phyloP scores from a whole-genome alignment of 2,888 invertebrate species.

The Synanthedon vespiformis region DNA sequence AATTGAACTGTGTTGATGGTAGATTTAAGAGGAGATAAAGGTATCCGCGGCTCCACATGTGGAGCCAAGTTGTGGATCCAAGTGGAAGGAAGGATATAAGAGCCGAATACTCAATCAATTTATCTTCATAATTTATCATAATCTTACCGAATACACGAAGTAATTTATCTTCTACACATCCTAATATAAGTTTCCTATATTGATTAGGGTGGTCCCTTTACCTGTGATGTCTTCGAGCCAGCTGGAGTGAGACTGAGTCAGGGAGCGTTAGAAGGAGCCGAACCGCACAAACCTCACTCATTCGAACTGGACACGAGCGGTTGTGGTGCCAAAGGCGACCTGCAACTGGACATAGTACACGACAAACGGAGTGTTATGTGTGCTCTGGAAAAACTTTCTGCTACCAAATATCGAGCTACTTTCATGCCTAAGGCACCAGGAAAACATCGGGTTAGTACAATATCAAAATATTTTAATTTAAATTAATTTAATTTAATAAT shows the following conservation, averaged over 20 bases:
- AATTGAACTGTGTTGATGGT: too few relatives aligned
- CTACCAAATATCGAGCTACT: constrained; percentile 81
- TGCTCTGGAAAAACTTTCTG: constrained; percentile 83
- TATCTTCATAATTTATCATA: too few relatives aligned
- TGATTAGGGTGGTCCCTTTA: constrained; percentile 90
- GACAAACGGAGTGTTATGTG: constrained; percentile 87
- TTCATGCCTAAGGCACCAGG: constrained; percentile 84
- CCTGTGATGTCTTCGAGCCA: constrained; percentile 95
- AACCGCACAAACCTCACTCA: constrained; percentile 88
- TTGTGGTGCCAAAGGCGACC: constrained; percentile 83
- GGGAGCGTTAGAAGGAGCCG: constrained; percentile 81
- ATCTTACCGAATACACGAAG: too few relatives aligned
- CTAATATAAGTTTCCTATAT: neutral
- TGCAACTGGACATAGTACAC: constrained; percentile 90
- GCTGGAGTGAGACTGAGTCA: constrained; percentile 84
- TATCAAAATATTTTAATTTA: too few relatives aligned
- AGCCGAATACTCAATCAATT: too few relatives aligned
- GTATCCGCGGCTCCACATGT: too few relatives aligned
- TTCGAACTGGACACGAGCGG: constrained; percentile 76
- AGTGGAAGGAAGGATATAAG: too few relatives aligned
- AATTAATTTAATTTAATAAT: too few relatives aligned
- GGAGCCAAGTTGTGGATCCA: too few relatives aligned
- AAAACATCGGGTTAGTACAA: constrained; percentile 74
- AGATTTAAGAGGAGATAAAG: too few relatives aligned
- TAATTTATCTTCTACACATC: too few relatives aligned